Base-by-base conservation (phyloP, 2,797 vertebrate genomes). In the Erithacus rubecula region DNA sequence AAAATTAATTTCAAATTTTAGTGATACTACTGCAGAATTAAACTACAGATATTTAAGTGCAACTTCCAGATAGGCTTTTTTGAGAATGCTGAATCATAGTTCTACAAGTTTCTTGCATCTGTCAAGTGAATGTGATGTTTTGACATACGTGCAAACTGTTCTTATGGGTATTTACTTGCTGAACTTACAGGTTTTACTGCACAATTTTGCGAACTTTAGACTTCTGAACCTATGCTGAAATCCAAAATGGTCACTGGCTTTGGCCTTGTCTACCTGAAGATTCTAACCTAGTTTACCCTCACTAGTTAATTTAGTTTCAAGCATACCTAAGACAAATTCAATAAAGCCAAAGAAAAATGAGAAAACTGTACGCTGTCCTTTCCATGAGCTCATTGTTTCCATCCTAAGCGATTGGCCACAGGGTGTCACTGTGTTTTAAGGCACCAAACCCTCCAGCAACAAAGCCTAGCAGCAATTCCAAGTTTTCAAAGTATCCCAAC, bases 401-500 rank as follows among this genome's bases (percentile, higher is more conserved):
- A 8, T 36, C 26, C 41, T 53, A 7, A 56, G 52, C 2, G 12
- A 10, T 60, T 79, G 2, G 52, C 96, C 95, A 47, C 89, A 14
- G 15, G 94, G 87, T 94, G 95, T 94, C 95, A 67, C 94, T 94
- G 69, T 91, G 41, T 70, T 92, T 63, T 78, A 91, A 92, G 44
- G 59, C 47, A 82, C 37, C 47, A 68, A 86, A 81, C 26, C 27
- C 29, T 83, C 13, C 39, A 21, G 23, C 26, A 37, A 0, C n/a
- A n/a, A 67, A 72, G 9, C 55, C 32, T 18, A 44, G 30, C 36
- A 44, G 30, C 36, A 81, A 59, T 43, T 53, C 52, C 34, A 43
- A 29, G 11, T 83, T 94, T 80, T 71, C 62, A 2, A 75, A 59
- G 37, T 43, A 56, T 74, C 53, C n/a, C 72, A 78, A 4, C 47